Conservation (phyloP, 2,888 invertebrate genomes). For the Acronicta psi region DNA sequence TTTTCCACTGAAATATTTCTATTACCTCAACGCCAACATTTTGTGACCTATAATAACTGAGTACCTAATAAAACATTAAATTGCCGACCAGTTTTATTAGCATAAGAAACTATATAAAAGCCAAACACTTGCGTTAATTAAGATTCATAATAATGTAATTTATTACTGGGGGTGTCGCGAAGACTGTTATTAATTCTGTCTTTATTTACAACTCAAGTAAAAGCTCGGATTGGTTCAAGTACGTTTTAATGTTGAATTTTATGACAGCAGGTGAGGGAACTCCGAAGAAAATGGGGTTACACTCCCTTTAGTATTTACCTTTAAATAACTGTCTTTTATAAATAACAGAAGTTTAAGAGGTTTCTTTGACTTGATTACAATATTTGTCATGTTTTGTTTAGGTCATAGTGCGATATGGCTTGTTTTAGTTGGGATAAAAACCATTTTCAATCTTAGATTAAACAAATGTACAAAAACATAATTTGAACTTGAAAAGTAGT, state of each 20-base stretch:
- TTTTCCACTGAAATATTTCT: conserved; percentile 40
- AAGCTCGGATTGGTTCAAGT: conserved; percentile 11
- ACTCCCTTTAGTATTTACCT: conserved; percentile 1
- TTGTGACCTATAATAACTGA: conserved; percentile 41
- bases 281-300: conserved; percentile 7
- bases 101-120: conserved; percentile 57
- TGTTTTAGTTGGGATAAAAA: no score
- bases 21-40: conserved; percentile 30
- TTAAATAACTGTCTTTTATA: background rate
- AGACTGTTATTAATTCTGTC: conserved; percentile 46
- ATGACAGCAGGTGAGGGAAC: conserved; percentile 21
- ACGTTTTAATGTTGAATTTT: conserved; percentile 38
- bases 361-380: no score
- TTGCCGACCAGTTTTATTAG: conserved; percentile 51
- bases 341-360: background rate
- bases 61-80: conserved; percentile 46
- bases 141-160: conserved; percentile 55
- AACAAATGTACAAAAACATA: no score
- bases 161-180: conserved; percentile 40
- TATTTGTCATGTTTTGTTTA: no score
- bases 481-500: no score
- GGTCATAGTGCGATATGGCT: no score
- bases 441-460: no score
- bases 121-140: conserved; percentile 55
- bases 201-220: conserved; percentile 41